These are phyloP conservation scores for Catagonus wagneri DNA, from an alignment of 2,113 vertebrate species.

Conservation along the genomic window DNA sequence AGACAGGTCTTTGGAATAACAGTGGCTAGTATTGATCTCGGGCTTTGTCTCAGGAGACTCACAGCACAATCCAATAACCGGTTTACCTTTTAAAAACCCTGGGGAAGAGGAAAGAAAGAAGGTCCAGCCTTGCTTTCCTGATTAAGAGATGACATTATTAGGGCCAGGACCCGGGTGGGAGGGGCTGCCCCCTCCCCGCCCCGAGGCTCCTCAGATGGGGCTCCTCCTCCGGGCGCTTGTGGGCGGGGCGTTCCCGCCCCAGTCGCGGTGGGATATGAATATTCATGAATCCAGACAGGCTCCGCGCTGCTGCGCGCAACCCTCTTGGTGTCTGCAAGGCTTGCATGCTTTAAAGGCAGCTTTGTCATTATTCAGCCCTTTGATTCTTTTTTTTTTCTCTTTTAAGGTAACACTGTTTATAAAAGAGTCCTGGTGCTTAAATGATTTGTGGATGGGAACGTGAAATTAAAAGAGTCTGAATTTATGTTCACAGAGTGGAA, in stretches of 20 bases:
- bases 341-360: neutral
- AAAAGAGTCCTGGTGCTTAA: neutral
- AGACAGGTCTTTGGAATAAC: neutral
- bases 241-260: accelerated
- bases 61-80: neutral
- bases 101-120: too few relatives aligned
- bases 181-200: neutral
- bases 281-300: neutral
- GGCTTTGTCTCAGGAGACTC: neutral
- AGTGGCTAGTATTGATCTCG: neutral
- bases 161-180: neutral
- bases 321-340: too few relatives aligned
- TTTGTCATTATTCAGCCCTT: neutral
- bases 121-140: neutral
- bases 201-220: too few relatives aligned
- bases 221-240: too few relatives aligned
- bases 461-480: neutral
- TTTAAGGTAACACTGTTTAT: neutral
- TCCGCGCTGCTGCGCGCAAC: neutral
- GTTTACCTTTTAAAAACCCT: neutral
- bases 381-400: neutral
- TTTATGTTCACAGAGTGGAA: neutral
- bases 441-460: neutral
- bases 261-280: neutral
- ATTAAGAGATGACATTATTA: neutral